Percentiles rank a stretch among this genome's conserved stretches.
Evolutionary conservation across 1,140 invertebrate species (phyloP).

Genomic region (Micrasema longulum): DNA sequence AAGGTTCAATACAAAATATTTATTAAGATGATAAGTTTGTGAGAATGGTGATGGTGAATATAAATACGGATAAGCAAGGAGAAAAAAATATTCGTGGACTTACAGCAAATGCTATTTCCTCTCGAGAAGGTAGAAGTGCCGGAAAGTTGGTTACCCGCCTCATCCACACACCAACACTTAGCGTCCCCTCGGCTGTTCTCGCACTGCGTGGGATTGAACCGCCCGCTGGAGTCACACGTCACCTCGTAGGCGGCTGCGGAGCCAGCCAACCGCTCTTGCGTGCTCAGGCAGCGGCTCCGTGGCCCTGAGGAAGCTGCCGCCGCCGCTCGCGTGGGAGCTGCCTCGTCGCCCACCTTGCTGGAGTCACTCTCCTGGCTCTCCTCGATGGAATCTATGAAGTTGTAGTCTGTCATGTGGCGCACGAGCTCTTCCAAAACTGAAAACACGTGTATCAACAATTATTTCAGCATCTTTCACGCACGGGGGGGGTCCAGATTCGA

Average conservation of each 20-base stretch:
- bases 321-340: conserved; percentile 55
- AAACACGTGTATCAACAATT: too few relatives aligned
- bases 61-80: too few relatives aligned
- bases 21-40: too few relatives aligned
- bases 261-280: conserved; percentile 39
- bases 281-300: conserved; percentile 53
- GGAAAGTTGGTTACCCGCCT: conserved; percentile 81
- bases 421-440: conserved; percentile 75
- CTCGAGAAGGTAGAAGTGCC: conserved; percentile 73
- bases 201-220: conserved; percentile 81
- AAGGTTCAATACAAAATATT: too few relatives aligned
- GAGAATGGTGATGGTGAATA: too few relatives aligned
- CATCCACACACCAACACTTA: conserved; percentile 88
- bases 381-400: conserved; percentile 68
- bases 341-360: conserved; percentile 39
- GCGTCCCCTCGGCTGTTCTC: conserved; percentile 64
- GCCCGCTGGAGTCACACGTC: conserved; percentile 75
- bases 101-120: conserved; percentile 72
- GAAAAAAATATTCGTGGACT: conserved; percentile 56
- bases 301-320: too few relatives aligned
- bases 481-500: too few relatives aligned
- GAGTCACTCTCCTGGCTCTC: conserved; percentile 59
- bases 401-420: conserved; percentile 70
- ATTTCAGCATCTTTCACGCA: too few relatives aligned
- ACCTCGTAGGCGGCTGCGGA: conserved; percentile 67